These are phyloP conservation scores for Leptobrachium ailaonicum DNA, from an alignment of 2,113 vertebrate genomes.

Conservation along the genomic window DNA sequence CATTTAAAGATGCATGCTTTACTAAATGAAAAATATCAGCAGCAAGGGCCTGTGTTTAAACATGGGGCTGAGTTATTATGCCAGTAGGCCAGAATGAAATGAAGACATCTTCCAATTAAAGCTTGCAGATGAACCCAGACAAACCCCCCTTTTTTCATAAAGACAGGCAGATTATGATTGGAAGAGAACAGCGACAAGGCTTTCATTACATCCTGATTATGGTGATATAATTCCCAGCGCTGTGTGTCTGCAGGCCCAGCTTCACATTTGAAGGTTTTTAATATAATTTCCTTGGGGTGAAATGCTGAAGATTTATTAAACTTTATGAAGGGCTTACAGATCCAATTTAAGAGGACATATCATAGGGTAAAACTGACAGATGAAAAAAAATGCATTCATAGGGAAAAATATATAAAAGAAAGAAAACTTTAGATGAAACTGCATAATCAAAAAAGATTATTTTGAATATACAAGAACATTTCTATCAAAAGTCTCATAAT, in stretches of 20 bases:
- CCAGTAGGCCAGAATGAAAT: slow-evolving; percentile 85
- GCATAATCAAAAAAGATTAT: slow-evolving; percentile 13
- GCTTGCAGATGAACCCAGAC: slow-evolving; percentile 87
- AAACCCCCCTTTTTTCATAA: slow-evolving; percentile 84
- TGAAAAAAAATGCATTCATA: slow-evolving; percentile 82
- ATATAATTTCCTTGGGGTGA: slow-evolving; percentile 98
- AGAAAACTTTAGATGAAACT: slow-evolving; percentile 65
- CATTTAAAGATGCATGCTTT: slow-evolving; percentile 97
- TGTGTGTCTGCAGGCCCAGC: slow-evolving; percentile 86
- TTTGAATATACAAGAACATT: background rate
- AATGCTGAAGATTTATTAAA: slow-evolving; percentile 98
- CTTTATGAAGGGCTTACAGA: slow-evolving; percentile 99
- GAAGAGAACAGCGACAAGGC: slow-evolving; percentile 81
- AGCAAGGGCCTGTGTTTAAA: slow-evolving; percentile 90
- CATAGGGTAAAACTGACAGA: slow-evolving; percentile 89
- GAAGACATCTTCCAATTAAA: slow-evolving; percentile 96
- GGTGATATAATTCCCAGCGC: slow-evolving; percentile 97
- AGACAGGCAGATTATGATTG: slow-evolving; percentile 93
- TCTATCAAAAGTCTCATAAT: background rate
- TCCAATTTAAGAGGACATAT: slow-evolving; percentile 98
- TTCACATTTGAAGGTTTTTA: slow-evolving; percentile 93
- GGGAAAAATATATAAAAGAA: slow-evolving; percentile 57
- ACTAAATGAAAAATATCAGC: slow-evolving; percentile 98
- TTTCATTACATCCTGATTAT: slow-evolving; percentile 98
- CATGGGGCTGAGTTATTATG: slow-evolving; percentile 84